Conservation (phyloP, 2,888 invertebrate species). For the Pseudolycoriella hygida region DNA sequence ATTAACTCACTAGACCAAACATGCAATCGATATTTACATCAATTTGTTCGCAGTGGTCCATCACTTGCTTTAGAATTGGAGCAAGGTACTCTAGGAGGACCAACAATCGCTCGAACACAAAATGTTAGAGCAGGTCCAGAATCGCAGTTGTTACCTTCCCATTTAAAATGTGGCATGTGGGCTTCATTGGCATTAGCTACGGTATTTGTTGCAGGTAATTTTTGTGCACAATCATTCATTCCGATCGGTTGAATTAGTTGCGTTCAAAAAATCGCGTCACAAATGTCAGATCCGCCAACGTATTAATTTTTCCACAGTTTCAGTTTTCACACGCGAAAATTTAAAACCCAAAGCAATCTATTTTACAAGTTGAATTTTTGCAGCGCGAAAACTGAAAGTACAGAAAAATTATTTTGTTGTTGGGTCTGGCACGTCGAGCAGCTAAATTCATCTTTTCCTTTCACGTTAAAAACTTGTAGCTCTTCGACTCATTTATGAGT, state of each 20-base stretch:
- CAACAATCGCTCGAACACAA: neutral
- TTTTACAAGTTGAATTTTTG: no score
- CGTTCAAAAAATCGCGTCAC: no score
- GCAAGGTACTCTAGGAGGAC: constrained; percentile 14
- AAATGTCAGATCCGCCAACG: no score
- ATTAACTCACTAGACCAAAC: neutral
- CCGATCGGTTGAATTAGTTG: neutral
- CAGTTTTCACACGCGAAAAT: no score
- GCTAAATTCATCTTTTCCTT: constrained; percentile 56
- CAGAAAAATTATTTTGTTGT: no score
- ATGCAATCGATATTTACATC: neutral
- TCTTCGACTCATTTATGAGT: no score
- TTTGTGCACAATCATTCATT: neutral
- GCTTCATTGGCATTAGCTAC: constrained; percentile 51
- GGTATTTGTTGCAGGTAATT: constrained; percentile 41
- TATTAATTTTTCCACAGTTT: no score
- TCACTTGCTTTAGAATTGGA: constrained; percentile 15
- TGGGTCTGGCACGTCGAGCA: no score
- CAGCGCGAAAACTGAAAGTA: no score
- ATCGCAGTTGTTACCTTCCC: constrained; percentile 34
- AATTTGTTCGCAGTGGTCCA: constrained; percentile 11
- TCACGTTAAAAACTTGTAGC: no score
- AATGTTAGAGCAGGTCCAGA: neutral
- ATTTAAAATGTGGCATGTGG: constrained; percentile 52
- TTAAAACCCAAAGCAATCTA: no score